phyloP scores from a whole-genome alignment of 2,113 vertebrate species.

The Rousettus leschenaultii region DNA sequence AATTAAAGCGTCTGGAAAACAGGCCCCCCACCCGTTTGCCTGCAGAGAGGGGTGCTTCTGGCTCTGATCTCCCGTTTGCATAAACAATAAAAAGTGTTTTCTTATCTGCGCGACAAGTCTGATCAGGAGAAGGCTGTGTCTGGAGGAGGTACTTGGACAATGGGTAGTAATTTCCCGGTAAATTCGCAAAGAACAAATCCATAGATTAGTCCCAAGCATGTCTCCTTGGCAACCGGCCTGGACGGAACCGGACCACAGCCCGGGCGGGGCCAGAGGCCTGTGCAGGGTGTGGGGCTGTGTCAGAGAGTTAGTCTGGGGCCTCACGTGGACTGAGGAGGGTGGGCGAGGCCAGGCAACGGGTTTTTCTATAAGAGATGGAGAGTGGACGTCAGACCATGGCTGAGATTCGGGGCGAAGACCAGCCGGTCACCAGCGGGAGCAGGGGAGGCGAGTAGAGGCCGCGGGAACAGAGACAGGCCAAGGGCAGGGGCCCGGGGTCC shows the following conservation, averaged over 20 bases:
- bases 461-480: rapidly evolving
- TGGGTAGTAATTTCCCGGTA: not conserved
- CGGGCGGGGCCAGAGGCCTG: not conserved
- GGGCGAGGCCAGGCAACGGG: not conserved
- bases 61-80: not conserved
- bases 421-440: not conserved
- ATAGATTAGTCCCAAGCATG: not conserved
- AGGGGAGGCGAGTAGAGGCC: not conserved
- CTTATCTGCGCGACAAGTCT: not conserved
- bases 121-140: not conserved
- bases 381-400: not conserved
- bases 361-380: not conserved
- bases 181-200: not conserved
- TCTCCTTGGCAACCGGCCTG: not conserved
- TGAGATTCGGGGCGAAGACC: not conserved
- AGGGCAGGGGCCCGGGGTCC: not conserved
- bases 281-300: too few relatives aligned
- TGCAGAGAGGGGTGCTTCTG: too few relatives aligned
- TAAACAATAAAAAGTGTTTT: not conserved
- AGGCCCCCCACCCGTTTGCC: too few relatives aligned
- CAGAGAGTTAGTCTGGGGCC: too few relatives aligned
- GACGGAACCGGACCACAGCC: not conserved
- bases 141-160: not conserved
- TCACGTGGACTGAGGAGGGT: not conserved
- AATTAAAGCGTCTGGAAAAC: not conserved